Evolutionary conservation across 1,140 invertebrate genomes (phyloP).

Genomic region (Hydropsyche tenuis): DNA sequence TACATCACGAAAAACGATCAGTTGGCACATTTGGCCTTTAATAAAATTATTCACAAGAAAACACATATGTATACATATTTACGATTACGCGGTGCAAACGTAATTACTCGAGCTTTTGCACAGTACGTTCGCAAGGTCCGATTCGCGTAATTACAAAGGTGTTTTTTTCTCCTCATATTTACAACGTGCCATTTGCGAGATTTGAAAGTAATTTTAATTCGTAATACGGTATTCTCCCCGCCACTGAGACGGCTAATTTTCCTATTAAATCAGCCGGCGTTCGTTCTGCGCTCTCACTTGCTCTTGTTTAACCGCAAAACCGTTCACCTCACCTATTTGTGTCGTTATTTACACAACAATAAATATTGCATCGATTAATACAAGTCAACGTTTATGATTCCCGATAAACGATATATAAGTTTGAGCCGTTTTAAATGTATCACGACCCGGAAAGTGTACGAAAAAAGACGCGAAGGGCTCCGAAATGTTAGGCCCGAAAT

Average conservation of each 20-base stretch:
- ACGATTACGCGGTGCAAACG: not conserved
- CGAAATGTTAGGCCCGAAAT: conserved; percentile 4
- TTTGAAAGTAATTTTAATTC: conserved; percentile 9
- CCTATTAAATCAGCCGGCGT: not conserved
- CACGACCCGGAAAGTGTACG: too few species aligned
- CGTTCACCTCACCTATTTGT: not conserved
- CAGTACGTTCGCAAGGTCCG: not conserved
- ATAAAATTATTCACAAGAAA: too few species aligned
- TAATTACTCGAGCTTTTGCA: not conserved
- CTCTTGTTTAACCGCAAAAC: not conserved
- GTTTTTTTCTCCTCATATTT: not conserved
- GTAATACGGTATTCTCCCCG: not conserved
- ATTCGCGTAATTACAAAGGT: not conserved
- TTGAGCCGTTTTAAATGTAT: too few species aligned
- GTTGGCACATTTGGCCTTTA: too few species aligned
- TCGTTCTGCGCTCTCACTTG: not conserved
- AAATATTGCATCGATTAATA: too few species aligned
- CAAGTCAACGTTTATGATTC: too few species aligned
- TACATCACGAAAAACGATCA: too few species aligned
- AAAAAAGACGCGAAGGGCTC: not conserved
- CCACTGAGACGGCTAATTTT: conserved; percentile 2
- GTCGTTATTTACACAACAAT: too few species aligned
- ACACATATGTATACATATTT: too few species aligned
- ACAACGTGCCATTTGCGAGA: not conserved
- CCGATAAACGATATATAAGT: too few species aligned